These are phyloP conservation scores for Squalus acanthias DNA, from an alignment of 2,797 vertebrate genomes.

Conservation along the genomic window DNA sequence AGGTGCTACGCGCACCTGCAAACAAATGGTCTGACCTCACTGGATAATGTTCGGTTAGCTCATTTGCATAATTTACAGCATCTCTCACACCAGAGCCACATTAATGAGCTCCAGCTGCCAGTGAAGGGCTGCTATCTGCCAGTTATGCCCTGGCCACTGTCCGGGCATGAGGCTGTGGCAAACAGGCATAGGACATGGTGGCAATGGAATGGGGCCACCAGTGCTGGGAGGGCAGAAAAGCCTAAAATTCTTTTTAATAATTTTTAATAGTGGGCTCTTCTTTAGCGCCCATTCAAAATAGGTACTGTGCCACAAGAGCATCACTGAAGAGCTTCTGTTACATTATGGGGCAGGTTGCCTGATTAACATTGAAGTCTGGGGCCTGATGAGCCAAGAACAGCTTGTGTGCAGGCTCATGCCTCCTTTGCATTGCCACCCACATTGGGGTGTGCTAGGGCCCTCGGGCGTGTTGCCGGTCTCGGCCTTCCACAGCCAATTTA, in stretches of 20 bases:
- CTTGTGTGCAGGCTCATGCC: background rate
- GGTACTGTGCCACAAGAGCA: background rate
- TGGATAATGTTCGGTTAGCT: no score
- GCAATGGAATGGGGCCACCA: no score
- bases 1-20: background rate
- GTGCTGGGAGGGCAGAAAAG: no score
- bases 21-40: background rate
- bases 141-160: no score
- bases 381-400: background rate
- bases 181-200: no score
- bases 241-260: no score
- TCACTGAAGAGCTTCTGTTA: background rate
- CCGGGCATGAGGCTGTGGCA: no score
- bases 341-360: background rate
- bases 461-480: background rate
- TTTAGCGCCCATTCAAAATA: no score
- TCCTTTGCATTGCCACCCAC: background rate
- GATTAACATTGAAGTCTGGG: background rate
- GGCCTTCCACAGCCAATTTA: background rate
- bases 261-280: no score
- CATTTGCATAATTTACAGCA: background rate
- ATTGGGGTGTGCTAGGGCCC: background rate
- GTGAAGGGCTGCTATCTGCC: no score
- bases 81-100: background rate
- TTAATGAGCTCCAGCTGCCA: background rate